Conservation (phyloP, 2,888 invertebrate genomes). For the Leucoptera coffeella region DNA sequence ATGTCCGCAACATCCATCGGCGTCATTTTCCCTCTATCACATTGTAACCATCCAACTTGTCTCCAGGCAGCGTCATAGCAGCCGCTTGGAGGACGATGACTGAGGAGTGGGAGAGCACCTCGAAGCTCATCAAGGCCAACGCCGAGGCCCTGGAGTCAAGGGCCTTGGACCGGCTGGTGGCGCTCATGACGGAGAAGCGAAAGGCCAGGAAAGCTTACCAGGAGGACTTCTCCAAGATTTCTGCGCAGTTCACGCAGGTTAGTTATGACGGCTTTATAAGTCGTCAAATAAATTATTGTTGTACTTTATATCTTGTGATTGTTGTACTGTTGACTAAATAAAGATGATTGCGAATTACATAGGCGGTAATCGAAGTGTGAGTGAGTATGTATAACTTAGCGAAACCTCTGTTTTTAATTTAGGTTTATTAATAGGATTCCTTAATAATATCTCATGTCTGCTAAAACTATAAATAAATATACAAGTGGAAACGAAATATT, state of each 20-base stretch:
- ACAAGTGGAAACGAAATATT: too few relatives aligned
- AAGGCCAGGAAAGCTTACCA: slow-evolving; percentile 81
- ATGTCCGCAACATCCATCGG: not conserved
- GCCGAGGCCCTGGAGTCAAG: slow-evolving; percentile 79
- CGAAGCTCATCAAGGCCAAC: slow-evolving; percentile 74
- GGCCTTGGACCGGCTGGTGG: slow-evolving; percentile 73
- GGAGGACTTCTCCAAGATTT: slow-evolving; percentile 82
- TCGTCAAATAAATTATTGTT: too few relatives aligned
- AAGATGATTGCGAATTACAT: too few relatives aligned
- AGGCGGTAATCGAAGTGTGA: too few relatives aligned
- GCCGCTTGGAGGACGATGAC: slow-evolving; percentile 80
- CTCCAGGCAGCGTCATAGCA: slow-evolving; percentile 58
- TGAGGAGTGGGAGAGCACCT: slow-evolving; percentile 83
- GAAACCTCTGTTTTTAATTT: too few relatives aligned
- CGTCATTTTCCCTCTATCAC: not conserved
- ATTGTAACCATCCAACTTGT: too few relatives aligned
- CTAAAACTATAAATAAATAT: too few relatives aligned
- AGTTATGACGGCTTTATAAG: slow-evolving; percentile 15
- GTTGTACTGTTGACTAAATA: too few relatives aligned
- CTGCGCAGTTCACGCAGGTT: slow-evolving; percentile 74
- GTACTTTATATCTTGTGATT: too few relatives aligned
- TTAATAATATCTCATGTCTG: too few relatives aligned
- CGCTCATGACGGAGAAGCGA: slow-evolving; percentile 81
- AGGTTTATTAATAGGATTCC: too few relatives aligned
- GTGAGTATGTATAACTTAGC: too few relatives aligned